phyloP scores from a whole-genome alignment of 2,113 vertebrate species.

The Puffinus mauretanicus region DNA sequence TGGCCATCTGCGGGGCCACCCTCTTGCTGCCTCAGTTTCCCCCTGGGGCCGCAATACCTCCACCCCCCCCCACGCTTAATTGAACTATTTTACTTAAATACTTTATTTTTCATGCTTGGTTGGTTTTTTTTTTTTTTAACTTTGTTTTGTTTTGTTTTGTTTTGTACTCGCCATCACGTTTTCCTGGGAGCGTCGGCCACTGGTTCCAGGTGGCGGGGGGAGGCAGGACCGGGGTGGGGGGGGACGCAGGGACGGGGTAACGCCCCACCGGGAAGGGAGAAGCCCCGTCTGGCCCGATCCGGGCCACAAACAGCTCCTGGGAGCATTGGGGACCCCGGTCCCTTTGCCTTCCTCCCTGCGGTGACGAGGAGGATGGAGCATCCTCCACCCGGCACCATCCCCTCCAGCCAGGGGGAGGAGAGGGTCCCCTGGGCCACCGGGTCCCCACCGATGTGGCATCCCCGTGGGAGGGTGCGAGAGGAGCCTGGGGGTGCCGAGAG shows the following conservation, averaged over 20 bases:
- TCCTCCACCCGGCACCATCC: not conserved
- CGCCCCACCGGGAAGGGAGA: not conserved
- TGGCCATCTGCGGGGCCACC: too few species aligned
- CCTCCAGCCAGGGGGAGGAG: not conserved
- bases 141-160: too few species aligned
- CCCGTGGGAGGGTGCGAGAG: fast-evolving
- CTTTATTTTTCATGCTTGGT: not conserved
- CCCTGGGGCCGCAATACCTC: not conserved
- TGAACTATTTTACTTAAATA: not conserved
- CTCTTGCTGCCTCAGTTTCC: not conserved
- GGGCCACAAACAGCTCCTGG: not conserved
- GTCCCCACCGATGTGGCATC: not conserved
- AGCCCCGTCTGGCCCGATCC: not conserved
- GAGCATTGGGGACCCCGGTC: fast-evolving
- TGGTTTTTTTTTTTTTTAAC: not conserved
- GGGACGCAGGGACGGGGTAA: fast-evolving
- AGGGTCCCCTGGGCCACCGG: not conserved
- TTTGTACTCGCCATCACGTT: fast-evolving
- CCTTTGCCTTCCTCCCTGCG: not conserved
- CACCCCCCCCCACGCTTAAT: not conserved
- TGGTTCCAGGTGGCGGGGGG: fast-evolving
- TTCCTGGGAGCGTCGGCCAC: not conserved
- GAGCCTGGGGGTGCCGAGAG: not conserved
- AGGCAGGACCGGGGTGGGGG: fast-evolving
- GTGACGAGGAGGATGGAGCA: not conserved